phyloP scores from a whole-genome alignment of 2,888 invertebrate species.

The Acanthosepion pharaonis region DNA sequence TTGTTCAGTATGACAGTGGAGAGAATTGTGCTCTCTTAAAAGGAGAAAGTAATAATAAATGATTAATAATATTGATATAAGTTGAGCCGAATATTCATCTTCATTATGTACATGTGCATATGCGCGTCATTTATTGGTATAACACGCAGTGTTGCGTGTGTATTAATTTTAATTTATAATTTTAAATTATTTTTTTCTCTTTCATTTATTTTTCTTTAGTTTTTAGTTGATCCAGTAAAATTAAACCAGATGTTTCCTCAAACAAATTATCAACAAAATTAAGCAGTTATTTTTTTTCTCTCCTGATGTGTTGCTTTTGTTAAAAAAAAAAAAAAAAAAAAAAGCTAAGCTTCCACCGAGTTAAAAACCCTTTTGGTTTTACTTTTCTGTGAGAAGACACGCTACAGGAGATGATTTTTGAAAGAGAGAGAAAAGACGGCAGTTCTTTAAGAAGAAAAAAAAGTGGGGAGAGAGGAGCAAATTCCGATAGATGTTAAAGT shows the following conservation, averaged over 20 bases:
- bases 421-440: neutral
- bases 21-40: neutral
- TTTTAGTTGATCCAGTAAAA: neutral
- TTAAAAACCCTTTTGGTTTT: neutral
- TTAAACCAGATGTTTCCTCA: neutral
- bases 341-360: too few species aligned
- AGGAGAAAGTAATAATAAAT: neutral
- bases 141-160: slow-evolving; percentile 6
- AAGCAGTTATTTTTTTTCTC: too few species aligned
- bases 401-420: neutral
- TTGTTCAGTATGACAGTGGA: neutral
- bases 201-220: neutral
- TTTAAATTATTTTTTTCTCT: neutral
- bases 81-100: neutral
- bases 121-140: neutral
- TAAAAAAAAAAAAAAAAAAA: too few species aligned
- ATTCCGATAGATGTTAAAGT: neutral
- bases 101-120: neutral
- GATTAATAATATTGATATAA: neutral
- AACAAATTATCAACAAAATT: neutral
- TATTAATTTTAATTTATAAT: neutral
- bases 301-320: too few species aligned
- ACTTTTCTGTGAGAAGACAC: neutral
- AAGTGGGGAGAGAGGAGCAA: neutral
- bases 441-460: neutral